phyloP scores from a whole-genome alignment of 1,140 invertebrate genomes.

The Agrilus planipennis region DNA sequence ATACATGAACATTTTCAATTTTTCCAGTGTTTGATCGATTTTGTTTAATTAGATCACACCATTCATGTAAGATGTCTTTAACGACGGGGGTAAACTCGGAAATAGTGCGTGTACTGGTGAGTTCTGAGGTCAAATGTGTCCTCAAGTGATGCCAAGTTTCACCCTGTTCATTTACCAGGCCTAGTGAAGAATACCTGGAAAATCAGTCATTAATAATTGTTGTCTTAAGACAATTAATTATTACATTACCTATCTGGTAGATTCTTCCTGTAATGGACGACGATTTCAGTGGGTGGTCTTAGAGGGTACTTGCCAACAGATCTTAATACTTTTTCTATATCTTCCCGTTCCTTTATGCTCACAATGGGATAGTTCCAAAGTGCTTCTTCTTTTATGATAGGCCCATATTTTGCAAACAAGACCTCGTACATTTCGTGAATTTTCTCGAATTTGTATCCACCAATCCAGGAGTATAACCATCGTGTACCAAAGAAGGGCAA shows the following conservation, averaged over 20 bases:
- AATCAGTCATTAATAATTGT: too few relatives aligned
- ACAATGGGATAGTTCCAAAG: conserved; percentile 63
- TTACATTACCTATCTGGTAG: conserved; percentile 63
- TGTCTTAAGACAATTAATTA: too few relatives aligned
- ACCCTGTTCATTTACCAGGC: conserved; percentile 72
- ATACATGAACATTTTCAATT: conserved; percentile 53
- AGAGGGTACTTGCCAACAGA: conserved; percentile 60
- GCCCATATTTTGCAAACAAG: conserved; percentile 58
- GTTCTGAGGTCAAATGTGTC: conserved; percentile 56
- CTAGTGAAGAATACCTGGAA: conserved; percentile 66
- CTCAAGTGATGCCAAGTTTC: conserved; percentile 67
- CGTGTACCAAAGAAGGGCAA: conserved; percentile 68
- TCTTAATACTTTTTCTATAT: conserved; percentile 66
- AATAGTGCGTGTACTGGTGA: conserved; percentile 67
- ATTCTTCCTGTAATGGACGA: conserved; percentile 60
- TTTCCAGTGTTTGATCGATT: conserved; percentile 36
- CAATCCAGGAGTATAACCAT: conserved; percentile 60
- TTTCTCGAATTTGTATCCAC: conserved; percentile 57
- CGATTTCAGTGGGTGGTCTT: conserved; percentile 71
- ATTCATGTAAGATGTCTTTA: conserved; percentile 67
- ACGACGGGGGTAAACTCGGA: conserved; percentile 63
- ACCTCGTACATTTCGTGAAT: conserved; percentile 69
- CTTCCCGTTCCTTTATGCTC: conserved; percentile 58
- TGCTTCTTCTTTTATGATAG: conserved; percentile 64
- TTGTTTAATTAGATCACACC: conserved; percentile 51